These are phyloP conservation scores for Synergus japonicus DNA, from an alignment of 2,888 invertebrate genomes.

Conservation along the genomic window DNA sequence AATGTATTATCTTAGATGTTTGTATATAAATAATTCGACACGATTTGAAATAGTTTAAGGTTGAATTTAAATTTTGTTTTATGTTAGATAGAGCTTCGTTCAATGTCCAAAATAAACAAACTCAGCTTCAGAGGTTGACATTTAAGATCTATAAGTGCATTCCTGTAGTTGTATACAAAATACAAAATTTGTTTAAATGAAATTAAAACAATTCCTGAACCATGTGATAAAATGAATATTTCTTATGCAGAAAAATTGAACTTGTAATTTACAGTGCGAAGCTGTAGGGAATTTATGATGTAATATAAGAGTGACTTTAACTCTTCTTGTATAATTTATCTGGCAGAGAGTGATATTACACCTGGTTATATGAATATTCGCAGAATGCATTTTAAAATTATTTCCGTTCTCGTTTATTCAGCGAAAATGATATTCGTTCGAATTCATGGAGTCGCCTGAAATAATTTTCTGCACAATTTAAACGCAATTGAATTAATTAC, in stretches of 20 bases:
- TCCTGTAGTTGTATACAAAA: too few species aligned
- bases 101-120: neutral
- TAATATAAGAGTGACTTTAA: neutral
- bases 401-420: conserved; percentile 3
- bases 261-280: neutral
- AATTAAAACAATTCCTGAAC: too few species aligned
- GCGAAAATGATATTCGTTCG: neutral
- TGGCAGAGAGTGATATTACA: neutral
- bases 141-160: neutral
- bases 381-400: neutral
- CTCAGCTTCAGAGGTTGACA: neutral
- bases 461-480: conserved; percentile 1
- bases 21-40: neutral
- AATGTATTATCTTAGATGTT: neutral
- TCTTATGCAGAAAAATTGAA: neutral
- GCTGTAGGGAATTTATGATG: neutral
- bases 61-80: neutral
- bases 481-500: neutral
- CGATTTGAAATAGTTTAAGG: neutral
- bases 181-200: too few species aligned
- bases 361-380: neutral
- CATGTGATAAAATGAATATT: neutral
- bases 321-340: neutral
- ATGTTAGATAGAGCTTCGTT: neutral
- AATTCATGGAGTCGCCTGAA: neutral